phyloP scores from a whole-genome alignment of 2,797 vertebrate genomes.

The Trematomus bernacchii region DNA sequence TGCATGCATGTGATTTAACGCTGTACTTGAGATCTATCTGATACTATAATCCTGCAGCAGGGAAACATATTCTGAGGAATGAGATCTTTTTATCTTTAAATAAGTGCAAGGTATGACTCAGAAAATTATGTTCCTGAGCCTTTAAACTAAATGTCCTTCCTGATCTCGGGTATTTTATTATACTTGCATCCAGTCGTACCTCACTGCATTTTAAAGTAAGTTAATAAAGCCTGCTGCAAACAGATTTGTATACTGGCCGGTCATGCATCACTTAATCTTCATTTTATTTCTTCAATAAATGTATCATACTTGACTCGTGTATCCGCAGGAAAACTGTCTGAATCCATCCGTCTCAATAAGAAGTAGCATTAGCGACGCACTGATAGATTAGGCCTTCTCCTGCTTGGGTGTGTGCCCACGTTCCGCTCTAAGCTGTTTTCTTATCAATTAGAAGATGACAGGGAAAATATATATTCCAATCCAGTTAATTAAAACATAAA shows the following conservation, averaged over 20 bases:
- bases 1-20: conserved; percentile 13
- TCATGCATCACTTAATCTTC: conserved; percentile 18
- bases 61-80: conserved; percentile 12
- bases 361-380: conserved; percentile 12
- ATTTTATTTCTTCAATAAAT: conserved; percentile 6
- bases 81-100: conserved; percentile 30
- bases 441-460: conserved; percentile 38
- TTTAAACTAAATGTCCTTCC: conserved; percentile 18
- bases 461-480: conserved; percentile 49
- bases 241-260: not conserved
- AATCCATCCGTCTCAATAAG: conserved; percentile 16
- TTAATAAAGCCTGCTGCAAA: not conserved
- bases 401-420: conserved; percentile 43
- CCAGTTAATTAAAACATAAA: conserved; percentile 55
- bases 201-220: conserved; percentile 17
- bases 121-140: not conserved
- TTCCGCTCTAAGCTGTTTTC: conserved; percentile 36
- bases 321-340: conserved; percentile 5
- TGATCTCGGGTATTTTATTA: conserved; percentile 5
- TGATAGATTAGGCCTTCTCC: conserved; percentile 50
- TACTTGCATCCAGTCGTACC: not conserved
- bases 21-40: conserved; percentile 17
- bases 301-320: conserved; percentile 2
- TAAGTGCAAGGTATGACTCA: conserved; percentile 10
- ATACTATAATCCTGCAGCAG: conserved; percentile 29